A percentile compares a stretch with the other conserved stretches of the same genome.
Evolutionary conservation across 2,888 invertebrate species (phyloP).

Genomic region (Pantelozetes paolii): DNA sequence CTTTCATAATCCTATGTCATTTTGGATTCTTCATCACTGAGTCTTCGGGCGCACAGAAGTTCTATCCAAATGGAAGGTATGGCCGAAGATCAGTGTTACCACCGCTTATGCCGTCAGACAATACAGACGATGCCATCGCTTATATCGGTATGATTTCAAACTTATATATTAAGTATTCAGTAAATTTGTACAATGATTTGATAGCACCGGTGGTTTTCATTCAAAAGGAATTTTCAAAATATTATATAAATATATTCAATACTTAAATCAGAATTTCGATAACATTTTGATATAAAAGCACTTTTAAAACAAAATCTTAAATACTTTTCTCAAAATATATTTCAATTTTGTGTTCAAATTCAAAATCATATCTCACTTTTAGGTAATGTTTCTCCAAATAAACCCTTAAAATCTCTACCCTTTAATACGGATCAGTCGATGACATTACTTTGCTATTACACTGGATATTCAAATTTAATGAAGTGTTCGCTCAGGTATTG

Average conservation of each 20-base stretch:
- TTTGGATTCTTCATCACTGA: conserved; percentile 20
- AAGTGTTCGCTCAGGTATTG: conserved; percentile 42
- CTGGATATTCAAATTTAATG: conserved; percentile 44
- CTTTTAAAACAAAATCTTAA: too few species aligned
- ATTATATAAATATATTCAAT: too few species aligned
- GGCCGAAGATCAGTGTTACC: conserved; percentile 41
- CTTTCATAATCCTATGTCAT: not conserved
- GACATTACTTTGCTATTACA: conserved; percentile 45
- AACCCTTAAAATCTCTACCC: not conserved
- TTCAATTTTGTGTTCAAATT: too few species aligned
- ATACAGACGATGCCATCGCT: conserved; percentile 9
- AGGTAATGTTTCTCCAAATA: conserved; percentile 19
- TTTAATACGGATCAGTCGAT: conserved; percentile 16
- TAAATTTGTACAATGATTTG: too few species aligned
- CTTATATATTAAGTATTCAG: too few species aligned
- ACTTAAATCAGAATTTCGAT: too few species aligned
- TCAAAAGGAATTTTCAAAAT: too few species aligned
- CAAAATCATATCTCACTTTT: too few species aligned
- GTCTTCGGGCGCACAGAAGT: conserved; percentile 38
- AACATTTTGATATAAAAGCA: too few species aligned
- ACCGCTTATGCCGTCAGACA: conserved; percentile 28
- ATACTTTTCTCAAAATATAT: too few species aligned
- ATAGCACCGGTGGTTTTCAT: too few species aligned
- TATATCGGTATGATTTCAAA: conserved; percentile 1
- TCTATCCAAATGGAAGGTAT: conserved; percentile 42